Evolutionary conservation across 1,140 invertebrate genomes (phyloP).

Genomic region (Cryptotermes secundus): DNA sequence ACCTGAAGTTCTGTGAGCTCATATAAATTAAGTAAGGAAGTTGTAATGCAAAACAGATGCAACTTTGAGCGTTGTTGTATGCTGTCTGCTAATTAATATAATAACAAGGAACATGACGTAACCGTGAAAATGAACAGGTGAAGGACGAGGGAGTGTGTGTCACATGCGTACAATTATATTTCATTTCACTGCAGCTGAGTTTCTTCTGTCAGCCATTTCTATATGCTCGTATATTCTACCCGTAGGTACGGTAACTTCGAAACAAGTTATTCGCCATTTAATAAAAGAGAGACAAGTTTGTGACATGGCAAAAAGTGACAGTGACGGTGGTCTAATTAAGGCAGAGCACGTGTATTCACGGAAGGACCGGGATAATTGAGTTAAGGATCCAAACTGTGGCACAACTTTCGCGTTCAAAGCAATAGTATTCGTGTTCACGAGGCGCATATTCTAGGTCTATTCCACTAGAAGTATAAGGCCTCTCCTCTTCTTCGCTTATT

Average conservation of each 20-base stretch:
- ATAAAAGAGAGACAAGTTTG: background rate
- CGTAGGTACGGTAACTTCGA: background rate
- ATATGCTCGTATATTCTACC: background rate
- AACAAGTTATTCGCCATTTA: background rate
- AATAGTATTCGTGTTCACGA: too few species aligned
- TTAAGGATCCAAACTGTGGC: background rate
- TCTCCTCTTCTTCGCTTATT: too few species aligned
- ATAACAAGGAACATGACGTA: too few species aligned
- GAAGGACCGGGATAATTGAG: background rate
- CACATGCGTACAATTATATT: background rate
- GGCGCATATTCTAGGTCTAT: too few species aligned
- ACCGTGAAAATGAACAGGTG: too few species aligned
- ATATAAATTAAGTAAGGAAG: too few species aligned
- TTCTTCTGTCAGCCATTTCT: background rate
- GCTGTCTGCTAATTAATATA: too few species aligned
- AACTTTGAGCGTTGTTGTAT: too few species aligned
- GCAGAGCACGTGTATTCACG: background rate
- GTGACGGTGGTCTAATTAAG: background rate
- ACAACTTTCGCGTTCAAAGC: too few species aligned
- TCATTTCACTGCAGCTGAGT: background rate
- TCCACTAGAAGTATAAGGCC: too few species aligned
- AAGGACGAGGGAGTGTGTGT: background rate
- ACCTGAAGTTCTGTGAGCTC: too few species aligned
- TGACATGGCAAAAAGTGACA: constrained; percentile 1
- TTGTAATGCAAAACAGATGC: too few species aligned